Base-by-base conservation (phyloP, 2,888 invertebrate species). In the Plebejus argus region DNA sequence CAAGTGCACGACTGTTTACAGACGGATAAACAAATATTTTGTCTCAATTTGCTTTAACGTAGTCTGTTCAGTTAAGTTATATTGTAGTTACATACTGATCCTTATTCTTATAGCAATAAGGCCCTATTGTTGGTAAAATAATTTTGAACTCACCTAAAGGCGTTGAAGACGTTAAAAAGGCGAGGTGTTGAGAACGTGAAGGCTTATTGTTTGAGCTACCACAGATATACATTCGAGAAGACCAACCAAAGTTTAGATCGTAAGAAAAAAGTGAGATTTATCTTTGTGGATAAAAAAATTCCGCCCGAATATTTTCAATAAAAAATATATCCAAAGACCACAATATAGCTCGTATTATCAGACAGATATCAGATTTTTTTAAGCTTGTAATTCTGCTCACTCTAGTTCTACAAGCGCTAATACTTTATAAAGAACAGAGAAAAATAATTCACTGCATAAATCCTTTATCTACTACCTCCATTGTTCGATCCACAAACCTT, bases 131-230 rank as follows among this genome's bases (percentile, higher is more conserved):
- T 3, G 53, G 53, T 53, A 53, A 53, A 53, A 53, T 18, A 53
- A 18, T 1, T 5, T 18, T 53, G 3, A 53, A 53, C 53, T 0
- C 3, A 53, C 53, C 10, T 53, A 18, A 53, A 85, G 87, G 84
- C 84, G 88, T 84, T 83, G 84, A 88, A 88, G 88, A 89, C 83
- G 88, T 89, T 90, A 89, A 91, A 91, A 90, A 89, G 86, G 84
- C 83, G 84, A 90, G 89, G 91, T 91, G 91, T 89, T 88, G 89
- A 92, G 85, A 87, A 85, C 84, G 88, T 85, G 86, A 85, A 85
- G 86, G 88, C 84, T 84, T 85, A 89, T 92, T 93, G 92, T 92
- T 91, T 92, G 84, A 81, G 82, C 84, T 81, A 82, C 85, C 88
- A 89, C 88, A 89, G 91, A 91, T 90, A 86, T 28, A 28, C 66